Evolutionary conservation across 1,140 invertebrate genomes (phyloP).

Genomic region (Aphelenchoides besseyi): DNA sequence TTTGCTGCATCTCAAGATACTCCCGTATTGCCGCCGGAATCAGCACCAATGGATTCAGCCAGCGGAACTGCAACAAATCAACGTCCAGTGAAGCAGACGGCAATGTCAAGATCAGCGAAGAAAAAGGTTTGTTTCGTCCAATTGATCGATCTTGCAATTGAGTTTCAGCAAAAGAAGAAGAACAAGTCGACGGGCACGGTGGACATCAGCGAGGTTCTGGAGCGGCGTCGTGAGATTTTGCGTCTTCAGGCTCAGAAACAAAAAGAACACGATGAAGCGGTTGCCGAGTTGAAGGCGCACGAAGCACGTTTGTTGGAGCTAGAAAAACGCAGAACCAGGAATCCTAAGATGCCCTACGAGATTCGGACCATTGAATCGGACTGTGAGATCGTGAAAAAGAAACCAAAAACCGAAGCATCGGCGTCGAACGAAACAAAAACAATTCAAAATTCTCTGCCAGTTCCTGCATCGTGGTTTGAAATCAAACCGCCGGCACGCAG

Average conservation of each 20-base stretch:
- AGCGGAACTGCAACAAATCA: not conserved
- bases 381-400: not conserved
- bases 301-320: not conserved
- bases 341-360: not conserved
- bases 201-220: conserved; percentile 1
- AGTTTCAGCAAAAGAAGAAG: not conserved
- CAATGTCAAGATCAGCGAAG: not conserved
- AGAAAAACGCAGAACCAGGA: not conserved
- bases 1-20: not conserved
- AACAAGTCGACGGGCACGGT: conserved; percentile 12
- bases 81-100: not conserved
- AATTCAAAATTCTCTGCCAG: not conserved
- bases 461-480: not conserved
- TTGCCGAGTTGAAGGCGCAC: conserved; percentile 3
- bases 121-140: conserved; percentile 1
- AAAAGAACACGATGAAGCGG: not conserved
- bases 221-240: not conserved
- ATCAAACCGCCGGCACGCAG: not conserved
- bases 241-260: conserved; percentile 12
- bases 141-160: not conserved
- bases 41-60: not conserved
- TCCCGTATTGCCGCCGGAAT: not conserved
- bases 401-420: not conserved
- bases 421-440: not conserved
- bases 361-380: not conserved